Percentiles rank a stretch among this genome's conserved stretches.
Evolutionary conservation across 2,113 vertebrate species (phyloP).

Genomic region (Perca flavescens): DNA sequence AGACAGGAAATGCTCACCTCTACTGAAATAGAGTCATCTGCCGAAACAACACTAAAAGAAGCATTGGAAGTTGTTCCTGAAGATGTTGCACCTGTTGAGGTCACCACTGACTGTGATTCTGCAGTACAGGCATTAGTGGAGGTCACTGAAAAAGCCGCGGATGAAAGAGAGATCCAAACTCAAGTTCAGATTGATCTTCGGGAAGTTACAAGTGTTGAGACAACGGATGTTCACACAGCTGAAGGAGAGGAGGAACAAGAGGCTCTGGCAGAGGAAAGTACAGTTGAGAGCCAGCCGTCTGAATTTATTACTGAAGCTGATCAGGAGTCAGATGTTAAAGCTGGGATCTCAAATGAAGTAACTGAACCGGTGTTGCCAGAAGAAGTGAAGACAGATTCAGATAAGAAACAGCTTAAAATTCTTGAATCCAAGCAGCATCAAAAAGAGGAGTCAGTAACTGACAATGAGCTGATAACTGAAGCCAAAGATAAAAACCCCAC

Average conservation of each 20-base stretch:
- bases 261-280: constrained; percentile 7
- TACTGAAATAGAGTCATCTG: constrained; percentile 22
- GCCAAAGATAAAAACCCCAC: constrained; percentile 3
- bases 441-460: constrained; percentile 8
- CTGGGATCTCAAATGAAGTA: constrained; percentile 24
- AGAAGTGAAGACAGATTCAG: constrained; percentile 15
- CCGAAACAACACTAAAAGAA: constrained; percentile 23
- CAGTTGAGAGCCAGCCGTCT: not conserved
- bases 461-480: constrained; percentile 10
- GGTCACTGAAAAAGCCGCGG: constrained; percentile 45
- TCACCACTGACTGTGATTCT: constrained; percentile 47
- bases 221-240: not conserved
- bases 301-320: not conserved
- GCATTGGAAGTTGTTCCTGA: constrained; percentile 4
- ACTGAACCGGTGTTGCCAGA: constrained; percentile 11
- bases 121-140: constrained; percentile 50
- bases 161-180: constrained; percentile 62
- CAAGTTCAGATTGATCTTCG: constrained; percentile 65
- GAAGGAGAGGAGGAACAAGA: constrained; percentile 1
- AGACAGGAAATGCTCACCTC: constrained; percentile 9
- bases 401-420: constrained; percentile 17
- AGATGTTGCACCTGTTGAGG: constrained; percentile 36
- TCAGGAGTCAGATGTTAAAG: constrained; percentile 37
- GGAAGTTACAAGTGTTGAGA: constrained; percentile 36
- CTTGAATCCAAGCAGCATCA: constrained; percentile 26